These are phyloP conservation scores for Sebastiscus albofasciatus DNA, from an alignment of 2,797 vertebrate genomes.

Conservation along the genomic window DNA sequence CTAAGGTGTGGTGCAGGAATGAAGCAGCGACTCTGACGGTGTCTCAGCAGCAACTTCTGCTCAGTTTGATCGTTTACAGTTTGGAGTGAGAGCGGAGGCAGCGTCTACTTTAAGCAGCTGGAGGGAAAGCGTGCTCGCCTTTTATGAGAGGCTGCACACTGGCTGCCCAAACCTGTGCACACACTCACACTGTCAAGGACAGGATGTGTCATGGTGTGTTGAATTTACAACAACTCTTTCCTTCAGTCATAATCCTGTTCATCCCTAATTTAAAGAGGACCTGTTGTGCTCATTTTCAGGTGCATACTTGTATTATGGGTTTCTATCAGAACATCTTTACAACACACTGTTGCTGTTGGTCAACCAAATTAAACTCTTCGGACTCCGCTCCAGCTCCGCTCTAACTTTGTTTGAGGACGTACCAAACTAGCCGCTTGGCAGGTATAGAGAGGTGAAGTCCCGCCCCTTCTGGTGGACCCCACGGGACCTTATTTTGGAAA, in stretches of 20 bases:
- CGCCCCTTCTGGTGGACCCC: too few species aligned
- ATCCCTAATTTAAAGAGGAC: background rate
- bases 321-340: too few species aligned
- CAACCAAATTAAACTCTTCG: too few species aligned
- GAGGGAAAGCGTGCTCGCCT: slow-evolving; percentile 15
- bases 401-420: too few species aligned
- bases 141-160: background rate
- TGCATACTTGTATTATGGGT: too few species aligned
- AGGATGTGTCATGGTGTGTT: background rate
- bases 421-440: too few species aligned
- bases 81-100: slow-evolving; percentile 24
- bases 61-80: slow-evolving; percentile 39
- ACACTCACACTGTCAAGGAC: background rate
- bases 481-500: too few species aligned
- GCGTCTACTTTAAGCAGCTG: slow-evolving; percentile 7
- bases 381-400: too few species aligned
- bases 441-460: too few species aligned
- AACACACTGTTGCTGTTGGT: too few species aligned
- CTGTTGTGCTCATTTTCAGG: too few species aligned
- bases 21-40: slow-evolving; percentile 1
- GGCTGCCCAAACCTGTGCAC: slow-evolving; percentile 1
- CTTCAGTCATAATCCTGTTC: background rate
- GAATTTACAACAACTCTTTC: background rate
- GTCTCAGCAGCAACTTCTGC: slow-evolving; percentile 20
- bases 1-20: slow-evolving; percentile 21